A percentile compares a stretch with the other conserved stretches of the same genome.
Evolutionary conservation across 2,888 invertebrate genomes (phyloP).

Genomic region (Conistra vaccinii): DNA sequence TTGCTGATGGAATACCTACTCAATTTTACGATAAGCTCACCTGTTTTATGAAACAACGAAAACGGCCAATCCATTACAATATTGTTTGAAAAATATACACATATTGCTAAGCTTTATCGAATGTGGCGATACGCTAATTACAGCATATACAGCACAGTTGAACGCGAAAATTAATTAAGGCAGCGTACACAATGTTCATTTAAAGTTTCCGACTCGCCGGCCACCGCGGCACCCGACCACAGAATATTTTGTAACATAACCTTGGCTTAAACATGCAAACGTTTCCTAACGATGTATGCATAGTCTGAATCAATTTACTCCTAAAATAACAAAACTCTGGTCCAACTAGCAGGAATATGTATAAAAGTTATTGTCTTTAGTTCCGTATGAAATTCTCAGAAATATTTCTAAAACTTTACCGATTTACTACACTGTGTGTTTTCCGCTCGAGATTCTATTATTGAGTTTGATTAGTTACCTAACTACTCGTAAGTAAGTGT

Average conservation of each 20-base stretch:
- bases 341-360: not conserved
- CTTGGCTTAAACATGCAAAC: conserved; percentile 52
- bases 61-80: not conserved
- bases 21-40: not conserved
- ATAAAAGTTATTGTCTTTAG: not conserved
- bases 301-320: conserved; percentile 13
- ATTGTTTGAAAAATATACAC: not conserved
- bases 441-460: not conserved
- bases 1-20: not conserved
- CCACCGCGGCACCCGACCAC: conserved; percentile 52
- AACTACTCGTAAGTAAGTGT: not conserved
- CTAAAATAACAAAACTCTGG: not conserved
- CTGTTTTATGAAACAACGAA: not conserved
- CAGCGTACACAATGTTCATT: conserved; percentile 69
- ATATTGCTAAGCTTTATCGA: conserved; percentile 4
- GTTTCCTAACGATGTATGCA: conserved; percentile 29
- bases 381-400: not conserved
- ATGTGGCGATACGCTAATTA: conserved; percentile 48
- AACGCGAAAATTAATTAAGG: conserved; percentile 72
- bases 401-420: conserved; percentile 1
- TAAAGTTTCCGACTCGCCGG: conserved; percentile 74
- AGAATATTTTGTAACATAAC: conserved; percentile 67
- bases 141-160: conserved; percentile 39
- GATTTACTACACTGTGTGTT: not conserved
- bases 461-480: conserved; percentile 2